A percentile compares a stretch with the other conserved stretches of the same genome.
Conservation (phyloP, 2,888 invertebrate genomes). For the Hemicrepidius hirtus region DNA sequence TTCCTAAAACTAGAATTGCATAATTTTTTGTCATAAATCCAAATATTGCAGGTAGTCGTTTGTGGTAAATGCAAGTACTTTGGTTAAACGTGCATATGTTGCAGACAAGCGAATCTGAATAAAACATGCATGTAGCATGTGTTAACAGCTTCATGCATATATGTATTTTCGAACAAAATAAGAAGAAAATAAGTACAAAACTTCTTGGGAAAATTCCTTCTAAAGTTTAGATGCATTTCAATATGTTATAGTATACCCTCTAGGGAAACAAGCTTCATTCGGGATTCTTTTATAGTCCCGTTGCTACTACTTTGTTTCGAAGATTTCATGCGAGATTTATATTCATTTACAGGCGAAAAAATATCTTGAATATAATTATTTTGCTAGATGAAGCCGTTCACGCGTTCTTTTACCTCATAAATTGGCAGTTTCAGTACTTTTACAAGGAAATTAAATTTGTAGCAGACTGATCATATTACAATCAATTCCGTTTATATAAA, state of each 20-base stretch:
- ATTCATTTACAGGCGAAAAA: not conserved
- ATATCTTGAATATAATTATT: too few species aligned
- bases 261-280: slow-evolving; percentile 34
- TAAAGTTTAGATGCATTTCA: slow-evolving; percentile 50
- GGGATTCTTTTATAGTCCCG: slow-evolving; percentile 30
- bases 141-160: slow-evolving; percentile 53
- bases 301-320: not conserved
- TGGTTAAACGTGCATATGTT: slow-evolving; percentile 37
- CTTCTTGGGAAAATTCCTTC: slow-evolving; percentile 45
- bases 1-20: not conserved
- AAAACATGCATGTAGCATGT: slow-evolving; percentile 51
- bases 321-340: not conserved
- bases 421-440: slow-evolving; percentile 13
- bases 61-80: slow-evolving; percentile 11
- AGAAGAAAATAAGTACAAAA: slow-evolving; percentile 45
- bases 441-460: slow-evolving; percentile 29
- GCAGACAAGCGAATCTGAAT: slow-evolving; percentile 48
- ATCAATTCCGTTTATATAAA: slow-evolving; percentile 31
- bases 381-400: too few species aligned
- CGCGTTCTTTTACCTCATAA: not conserved
- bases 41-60: not conserved
- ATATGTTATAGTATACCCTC: slow-evolving; percentile 36
- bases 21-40: not conserved
- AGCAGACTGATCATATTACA: slow-evolving; percentile 34
- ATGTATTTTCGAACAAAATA: slow-evolving; percentile 47